A percentile compares a stretch with the other conserved stretches of the same genome.
Evolutionary conservation across 2,113 vertebrate genomes (phyloP).

Genomic region (Tetrax tetrax): DNA sequence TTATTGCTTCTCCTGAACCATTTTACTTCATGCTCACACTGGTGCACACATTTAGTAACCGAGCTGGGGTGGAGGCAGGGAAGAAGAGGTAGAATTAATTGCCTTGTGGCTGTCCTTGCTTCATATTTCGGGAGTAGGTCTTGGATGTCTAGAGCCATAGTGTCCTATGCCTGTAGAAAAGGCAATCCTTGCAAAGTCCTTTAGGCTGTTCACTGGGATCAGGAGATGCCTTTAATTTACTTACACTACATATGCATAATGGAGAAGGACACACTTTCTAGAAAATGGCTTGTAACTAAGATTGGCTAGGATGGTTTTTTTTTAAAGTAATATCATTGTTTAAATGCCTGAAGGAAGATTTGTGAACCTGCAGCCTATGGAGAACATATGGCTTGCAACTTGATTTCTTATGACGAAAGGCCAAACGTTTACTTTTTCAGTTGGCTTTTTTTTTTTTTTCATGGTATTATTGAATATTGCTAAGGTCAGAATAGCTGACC

Average conservation of each 20-base stretch:
- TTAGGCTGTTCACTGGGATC: not conserved
- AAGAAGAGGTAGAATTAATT: not conserved
- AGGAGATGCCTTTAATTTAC: not conserved
- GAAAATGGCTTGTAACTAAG: not conserved
- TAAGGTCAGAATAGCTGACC: not conserved
- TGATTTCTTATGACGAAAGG: not conserved
- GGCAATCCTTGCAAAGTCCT: not conserved
- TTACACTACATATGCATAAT: not conserved
- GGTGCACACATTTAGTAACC: not conserved
- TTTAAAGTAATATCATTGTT: accelerated
- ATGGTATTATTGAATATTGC: not conserved
- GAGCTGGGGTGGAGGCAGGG: not conserved
- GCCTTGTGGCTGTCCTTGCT: not conserved
- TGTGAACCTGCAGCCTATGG: not conserved
- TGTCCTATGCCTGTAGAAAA: not conserved
- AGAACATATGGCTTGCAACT: not conserved
- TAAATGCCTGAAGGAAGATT: not conserved
- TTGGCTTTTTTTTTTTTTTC: not conserved
- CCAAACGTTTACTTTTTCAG: not conserved
- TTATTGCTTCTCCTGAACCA: not conserved
- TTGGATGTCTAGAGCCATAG: not conserved
- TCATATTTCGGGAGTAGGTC: not conserved
- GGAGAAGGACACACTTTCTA: not conserved
- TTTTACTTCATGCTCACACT: not conserved
- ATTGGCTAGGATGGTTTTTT: not conserved